A percentile compares a stretch with the other conserved stretches of the same genome.
phyloP scores from a whole-genome alignment of 2,113 vertebrate genomes.

The Engystomops pustulosus region DNA sequence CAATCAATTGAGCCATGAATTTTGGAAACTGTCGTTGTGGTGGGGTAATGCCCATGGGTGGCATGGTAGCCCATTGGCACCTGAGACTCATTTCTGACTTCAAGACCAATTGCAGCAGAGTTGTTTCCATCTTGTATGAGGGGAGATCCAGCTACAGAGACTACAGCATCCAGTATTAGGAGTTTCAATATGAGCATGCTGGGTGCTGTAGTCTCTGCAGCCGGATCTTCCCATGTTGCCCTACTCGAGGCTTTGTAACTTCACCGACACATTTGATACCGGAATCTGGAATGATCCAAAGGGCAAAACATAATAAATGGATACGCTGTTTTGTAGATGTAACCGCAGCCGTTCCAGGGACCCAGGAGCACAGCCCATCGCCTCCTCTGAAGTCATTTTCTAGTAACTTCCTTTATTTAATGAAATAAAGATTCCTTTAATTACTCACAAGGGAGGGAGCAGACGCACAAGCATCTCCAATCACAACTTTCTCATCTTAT shows the following conservation, averaged over 20 bases:
- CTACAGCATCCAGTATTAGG: no score
- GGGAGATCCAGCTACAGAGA: no score
- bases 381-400: slow-evolving; percentile 47
- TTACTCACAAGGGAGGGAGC: slow-evolving; percentile 39
- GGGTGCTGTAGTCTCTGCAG: background rate
- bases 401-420: slow-evolving; percentile 48
- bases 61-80: no score
- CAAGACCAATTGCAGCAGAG: no score
- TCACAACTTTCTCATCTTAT: slow-evolving; percentile 42
- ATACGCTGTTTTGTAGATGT: slow-evolving; percentile 29
- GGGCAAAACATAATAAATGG: slow-evolving; percentile 29
- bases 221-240: background rate
- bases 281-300: slow-evolving; percentile 10
- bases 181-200: background rate
- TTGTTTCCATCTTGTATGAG: no score
- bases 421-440: slow-evolving; percentile 51
- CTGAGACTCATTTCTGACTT: no score
- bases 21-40: no score
- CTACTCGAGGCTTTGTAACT: background rate
- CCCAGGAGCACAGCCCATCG: background rate
- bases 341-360: slow-evolving; percentile 25
- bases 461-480: slow-evolving; percentile 38
- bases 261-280: background rate
- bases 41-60: no score
- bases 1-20: no score